Base-by-base conservation (phyloP, 2,888 invertebrate species). In the Coremacera marginata region DNA sequence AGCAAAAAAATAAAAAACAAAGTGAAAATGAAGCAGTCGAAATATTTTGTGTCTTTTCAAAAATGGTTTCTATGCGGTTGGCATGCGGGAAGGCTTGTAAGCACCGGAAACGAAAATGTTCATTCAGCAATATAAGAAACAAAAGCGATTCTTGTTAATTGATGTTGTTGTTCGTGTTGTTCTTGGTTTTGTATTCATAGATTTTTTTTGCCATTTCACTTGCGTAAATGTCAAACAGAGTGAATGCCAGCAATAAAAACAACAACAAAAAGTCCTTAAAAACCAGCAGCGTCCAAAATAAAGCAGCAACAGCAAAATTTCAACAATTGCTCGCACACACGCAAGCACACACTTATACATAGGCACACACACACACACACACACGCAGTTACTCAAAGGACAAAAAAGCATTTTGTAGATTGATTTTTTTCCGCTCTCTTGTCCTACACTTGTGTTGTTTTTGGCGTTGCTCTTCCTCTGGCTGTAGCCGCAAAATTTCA, bases 41-140 rank as follows among this genome's bases (percentile, higher is more conserved):
- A 34, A 55, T 34, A 44, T 63, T 62, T 68, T 51, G 7, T n/a
- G 3, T 34, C 9, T 37, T 3, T 9, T 34, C 22, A 31, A 51
- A 73, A 60, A 68, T 16, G 71, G 19, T 49, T 70, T 71, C 34
- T n/a, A 55, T 57, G 67, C 75, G 72, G 65, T 70, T 19, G 44
- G 19, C 51, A 74, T 65, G 7, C 19, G 16, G 62, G 68, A 16
- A n/a, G 22, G 22, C 55, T 44, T 44, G 44, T 44, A 44, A 62
- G 55, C 44, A 22, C 74, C 77, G 78, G 81, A 81, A 80, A 78
- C 78, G 78, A 76, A 80, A 75, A 77, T 78, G 78, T 78, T 57
- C 76, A 37, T 63, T 44, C 67, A 71, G 14, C 68, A 16, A 25
- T 4, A 27, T 14, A 9, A 25, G 55, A 27, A 70, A 52, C 55